These are phyloP conservation scores for Chascanopsetta lugubris DNA, from an alignment of 2,113 vertebrate species.

Conservation along the genomic window DNA sequence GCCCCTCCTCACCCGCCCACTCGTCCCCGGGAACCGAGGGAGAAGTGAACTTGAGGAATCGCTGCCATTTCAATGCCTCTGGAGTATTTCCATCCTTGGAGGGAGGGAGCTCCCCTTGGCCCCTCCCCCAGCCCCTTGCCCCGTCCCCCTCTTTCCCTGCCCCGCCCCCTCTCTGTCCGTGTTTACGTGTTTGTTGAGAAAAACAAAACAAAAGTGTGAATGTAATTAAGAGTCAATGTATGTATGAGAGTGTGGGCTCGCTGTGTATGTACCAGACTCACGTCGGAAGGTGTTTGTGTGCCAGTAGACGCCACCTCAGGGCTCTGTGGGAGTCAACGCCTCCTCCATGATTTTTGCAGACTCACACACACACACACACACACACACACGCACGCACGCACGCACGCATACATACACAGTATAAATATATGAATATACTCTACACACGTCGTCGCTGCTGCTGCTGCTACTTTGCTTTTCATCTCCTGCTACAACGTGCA, in stretches of 20 bases:
- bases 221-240: constrained; percentile 43
- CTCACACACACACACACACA: constrained; percentile 37
- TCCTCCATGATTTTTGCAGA: constrained; percentile 47
- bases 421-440: constrained; percentile 7
- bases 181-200: constrained; percentile 57
- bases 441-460: constrained; percentile 44
- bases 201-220: constrained; percentile 33
- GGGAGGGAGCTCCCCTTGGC: constrained; percentile 32
- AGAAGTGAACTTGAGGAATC: constrained; percentile 65
- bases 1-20: background rate
- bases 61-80: constrained; percentile 76
- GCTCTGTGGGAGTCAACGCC: constrained; percentile 66
- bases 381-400: constrained; percentile 2
- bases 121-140: constrained; percentile 4
- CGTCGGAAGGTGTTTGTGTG: constrained; percentile 63
- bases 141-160: background rate
- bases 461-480: constrained; percentile 71
- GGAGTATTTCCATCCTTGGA: constrained; percentile 61
- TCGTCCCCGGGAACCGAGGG: constrained; percentile 44
- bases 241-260: constrained; percentile 22
- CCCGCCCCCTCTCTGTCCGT: constrained; percentile 35
- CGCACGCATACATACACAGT: background rate
- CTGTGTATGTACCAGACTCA: constrained; percentile 43
- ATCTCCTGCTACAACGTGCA: constrained; percentile 66
- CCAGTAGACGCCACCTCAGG: constrained; percentile 73